Conservation (phyloP, 2,113 vertebrate species). For the Nipponia nippon region DNA sequence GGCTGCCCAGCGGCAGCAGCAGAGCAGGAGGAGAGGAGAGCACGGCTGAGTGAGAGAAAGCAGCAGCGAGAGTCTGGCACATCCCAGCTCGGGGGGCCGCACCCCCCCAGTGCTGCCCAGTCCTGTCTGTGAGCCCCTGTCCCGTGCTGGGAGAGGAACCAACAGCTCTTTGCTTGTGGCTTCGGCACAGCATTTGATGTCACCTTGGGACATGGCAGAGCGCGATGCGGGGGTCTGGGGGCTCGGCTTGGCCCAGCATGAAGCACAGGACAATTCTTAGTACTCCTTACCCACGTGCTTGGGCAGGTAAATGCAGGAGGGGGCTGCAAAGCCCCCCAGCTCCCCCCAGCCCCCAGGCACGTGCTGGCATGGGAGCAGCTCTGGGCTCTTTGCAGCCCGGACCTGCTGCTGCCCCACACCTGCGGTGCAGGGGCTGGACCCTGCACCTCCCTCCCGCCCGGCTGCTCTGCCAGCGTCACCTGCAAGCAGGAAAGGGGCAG, state of each 20-base stretch:
- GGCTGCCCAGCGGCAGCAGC: fast-evolving
- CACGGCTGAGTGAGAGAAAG: background rate
- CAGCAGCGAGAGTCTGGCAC: fast-evolving
- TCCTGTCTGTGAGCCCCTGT: background rate
- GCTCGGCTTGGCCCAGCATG: fast-evolving
- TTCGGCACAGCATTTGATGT: background rate
- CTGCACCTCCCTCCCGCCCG: background rate
- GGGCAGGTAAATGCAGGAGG: background rate
- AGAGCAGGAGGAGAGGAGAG: background rate
- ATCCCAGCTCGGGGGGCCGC: background rate
- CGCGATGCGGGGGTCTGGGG: fast-evolving
- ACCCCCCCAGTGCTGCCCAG: background rate
- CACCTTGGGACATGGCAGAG: background rate
- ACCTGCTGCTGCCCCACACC: background rate
- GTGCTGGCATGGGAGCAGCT: fast-evolving
- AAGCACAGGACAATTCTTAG: background rate
- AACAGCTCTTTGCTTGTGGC: background rate
- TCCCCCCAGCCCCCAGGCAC: background rate
- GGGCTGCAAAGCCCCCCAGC: background rate
- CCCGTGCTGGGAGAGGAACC: fast-evolving
- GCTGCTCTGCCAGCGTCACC: background rate
- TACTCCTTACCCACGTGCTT: fast-evolving
- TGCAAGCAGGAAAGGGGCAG: background rate
- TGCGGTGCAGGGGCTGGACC: background rate
- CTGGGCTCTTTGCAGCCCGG: background rate